Conservation (phyloP, 2,888 invertebrate genomes). For the Calliopum simillimum region DNA sequence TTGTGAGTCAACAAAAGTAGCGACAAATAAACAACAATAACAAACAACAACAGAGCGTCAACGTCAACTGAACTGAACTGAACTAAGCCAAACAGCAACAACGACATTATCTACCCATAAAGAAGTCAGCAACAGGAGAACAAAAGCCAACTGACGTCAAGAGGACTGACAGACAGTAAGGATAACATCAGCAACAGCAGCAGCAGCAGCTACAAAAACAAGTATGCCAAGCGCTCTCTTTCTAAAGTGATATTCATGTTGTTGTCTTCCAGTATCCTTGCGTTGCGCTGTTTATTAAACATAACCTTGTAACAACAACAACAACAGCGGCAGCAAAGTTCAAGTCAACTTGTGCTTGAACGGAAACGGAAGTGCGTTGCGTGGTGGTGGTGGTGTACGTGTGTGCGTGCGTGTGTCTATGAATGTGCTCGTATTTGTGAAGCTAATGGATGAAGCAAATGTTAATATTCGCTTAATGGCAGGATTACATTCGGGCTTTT, state of each 20-base stretch:
- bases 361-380: neutral
- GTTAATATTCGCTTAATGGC: constrained; percentile 26
- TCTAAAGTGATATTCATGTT: constrained; percentile 6
- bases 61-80: neutral
- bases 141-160: constrained; percentile 5
- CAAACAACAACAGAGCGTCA: constrained; percentile 8
- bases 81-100: constrained; percentile 10
- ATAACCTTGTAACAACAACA: constrained; percentile 4
- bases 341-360: constrained; percentile 2
- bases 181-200: neutral
- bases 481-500: constrained; percentile 13
- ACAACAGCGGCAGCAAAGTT: neutral
- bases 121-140: neutral
- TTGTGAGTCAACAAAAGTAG: constrained; percentile 18
- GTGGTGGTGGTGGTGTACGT: too few species aligned
- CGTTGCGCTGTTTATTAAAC: constrained; percentile 28
- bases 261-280: constrained; percentile 12
- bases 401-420: constrained; percentile 1
- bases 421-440: constrained; percentile 15
- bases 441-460: constrained; percentile 24
- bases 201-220: constrained; percentile 2
- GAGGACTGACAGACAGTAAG: too few species aligned
- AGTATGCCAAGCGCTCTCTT: too few species aligned
- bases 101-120: neutral
- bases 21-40: constrained; percentile 17